Conservation (phyloP, 2,888 invertebrate species). For the Panorpa germanica region DNA sequence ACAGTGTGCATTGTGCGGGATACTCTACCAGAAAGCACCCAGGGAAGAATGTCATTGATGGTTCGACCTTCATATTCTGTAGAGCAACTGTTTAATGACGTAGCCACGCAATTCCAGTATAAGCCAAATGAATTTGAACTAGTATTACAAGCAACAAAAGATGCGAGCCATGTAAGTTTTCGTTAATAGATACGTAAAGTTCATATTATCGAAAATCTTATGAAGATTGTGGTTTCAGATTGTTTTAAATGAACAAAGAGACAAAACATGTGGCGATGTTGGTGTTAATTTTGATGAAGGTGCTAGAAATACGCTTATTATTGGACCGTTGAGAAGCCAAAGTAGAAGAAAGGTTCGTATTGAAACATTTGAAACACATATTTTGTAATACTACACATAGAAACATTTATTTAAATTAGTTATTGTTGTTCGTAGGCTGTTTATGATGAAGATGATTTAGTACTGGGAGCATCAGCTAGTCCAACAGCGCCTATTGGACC, state of each 20-base stretch:
- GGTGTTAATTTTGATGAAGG: conserved; percentile 7
- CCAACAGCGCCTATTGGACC: conserved; percentile 19
- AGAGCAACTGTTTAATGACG: conserved; percentile 19
- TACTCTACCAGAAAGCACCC: conserved; percentile 21
- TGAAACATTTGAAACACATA: conserved; percentile 6
- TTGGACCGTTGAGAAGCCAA: conserved; percentile 10
- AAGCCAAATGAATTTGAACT: conserved; percentile 18
- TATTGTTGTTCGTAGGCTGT: background rate
- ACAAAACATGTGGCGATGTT: conserved; percentile 8
- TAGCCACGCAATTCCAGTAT: conserved; percentile 21
- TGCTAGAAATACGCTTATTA: background rate
- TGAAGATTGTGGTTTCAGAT: conserved; percentile 17
- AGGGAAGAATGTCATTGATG: conserved; percentile 21
- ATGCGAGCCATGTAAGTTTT: conserved; percentile 8
- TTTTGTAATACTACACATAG: conserved; percentile 7
- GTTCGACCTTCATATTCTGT: conserved; percentile 21
- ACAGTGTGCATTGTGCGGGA: conserved; percentile 19
- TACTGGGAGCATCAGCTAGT: conserved; percentile 25
- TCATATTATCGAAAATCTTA: conserved; percentile 6
- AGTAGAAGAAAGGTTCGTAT: conserved; percentile 7
- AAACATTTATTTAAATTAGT: too few species aligned
- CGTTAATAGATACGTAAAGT: background rate
- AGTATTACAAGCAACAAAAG: conserved; percentile 18
- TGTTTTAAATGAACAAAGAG: conserved; percentile 18
- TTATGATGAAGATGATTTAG: conserved; percentile 22